Conservation (phyloP, 2,797 vertebrate species). For the Pipistrellus pygmaeus region DNA sequence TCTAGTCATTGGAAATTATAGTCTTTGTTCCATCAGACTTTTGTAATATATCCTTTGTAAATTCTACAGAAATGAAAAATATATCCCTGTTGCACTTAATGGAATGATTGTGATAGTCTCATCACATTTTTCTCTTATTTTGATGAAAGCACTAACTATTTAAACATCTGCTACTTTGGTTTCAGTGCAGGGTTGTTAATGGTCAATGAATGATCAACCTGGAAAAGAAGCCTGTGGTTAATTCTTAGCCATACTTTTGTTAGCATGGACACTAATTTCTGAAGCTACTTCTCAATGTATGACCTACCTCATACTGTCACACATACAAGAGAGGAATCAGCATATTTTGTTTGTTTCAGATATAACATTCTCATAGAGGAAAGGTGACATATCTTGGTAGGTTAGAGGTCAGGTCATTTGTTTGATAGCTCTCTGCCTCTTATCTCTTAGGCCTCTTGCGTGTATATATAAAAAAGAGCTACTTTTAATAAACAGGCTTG, state of each 20-base stretch:
- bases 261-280: conserved; percentile 18
- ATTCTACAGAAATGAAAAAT: conserved; percentile 56
- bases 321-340: not conserved
- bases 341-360: not conserved
- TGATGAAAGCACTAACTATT: conserved; percentile 25
- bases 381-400: not conserved
- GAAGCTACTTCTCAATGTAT: conserved; percentile 53
- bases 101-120: not conserved
- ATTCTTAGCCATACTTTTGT: conserved; percentile 45
- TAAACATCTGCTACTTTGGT: not conserved
- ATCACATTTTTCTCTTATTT: conserved; percentile 54
- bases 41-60: not conserved
- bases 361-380: not conserved
- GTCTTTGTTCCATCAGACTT: not conserved
- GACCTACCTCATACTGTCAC: conserved; percentile 9
- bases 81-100: not conserved
- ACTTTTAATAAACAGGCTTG: conserved; percentile 6
- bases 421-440: not conserved
- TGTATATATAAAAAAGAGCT: not conserved
- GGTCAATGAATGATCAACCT: conserved; percentile 43
- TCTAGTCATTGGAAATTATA: not conserved
- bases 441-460: not conserved
- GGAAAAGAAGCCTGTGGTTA: not conserved
- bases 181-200: conserved; percentile 35
- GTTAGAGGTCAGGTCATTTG: not conserved